phyloP scores from a whole-genome alignment of 2,113 vertebrate genomes.

The Nesogale talazaci region DNA sequence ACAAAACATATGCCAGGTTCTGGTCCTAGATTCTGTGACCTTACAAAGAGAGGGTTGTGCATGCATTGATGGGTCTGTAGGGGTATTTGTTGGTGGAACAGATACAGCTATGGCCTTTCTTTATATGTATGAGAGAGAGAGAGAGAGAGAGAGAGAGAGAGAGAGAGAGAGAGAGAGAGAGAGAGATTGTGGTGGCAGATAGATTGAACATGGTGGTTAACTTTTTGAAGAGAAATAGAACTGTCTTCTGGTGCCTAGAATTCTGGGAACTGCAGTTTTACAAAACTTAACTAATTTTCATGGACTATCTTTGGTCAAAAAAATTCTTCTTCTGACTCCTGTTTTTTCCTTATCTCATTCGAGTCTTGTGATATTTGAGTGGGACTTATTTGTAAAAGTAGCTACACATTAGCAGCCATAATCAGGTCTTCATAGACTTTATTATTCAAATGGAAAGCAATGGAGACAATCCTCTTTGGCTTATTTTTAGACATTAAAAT shows the following conservation, averaged over 20 bases:
- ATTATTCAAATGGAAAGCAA: slow-evolving; percentile 45
- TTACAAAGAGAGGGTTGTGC: too few species aligned
- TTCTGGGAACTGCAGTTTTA: background rate
- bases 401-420: too few species aligned
- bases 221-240: background rate
- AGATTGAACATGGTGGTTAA: background rate
- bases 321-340: background rate
- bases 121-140: background rate
- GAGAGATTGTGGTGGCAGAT: too few species aligned
- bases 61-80: background rate
- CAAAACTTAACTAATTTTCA: background rate
- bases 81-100: background rate
- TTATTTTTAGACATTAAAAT: slow-evolving; percentile 60
- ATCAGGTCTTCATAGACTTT: background rate
- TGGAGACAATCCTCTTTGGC: background rate
- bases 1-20: background rate
- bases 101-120: background rate
- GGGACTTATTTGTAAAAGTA: background rate
- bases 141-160: background rate
- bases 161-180: background rate
- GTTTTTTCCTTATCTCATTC: background rate
- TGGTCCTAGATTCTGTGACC: background rate
- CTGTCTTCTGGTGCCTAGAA: background rate
- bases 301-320: background rate
- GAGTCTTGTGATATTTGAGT: background rate